Conservation (phyloP, 2,888 invertebrate genomes). For the Elgonia sp. region DNA sequence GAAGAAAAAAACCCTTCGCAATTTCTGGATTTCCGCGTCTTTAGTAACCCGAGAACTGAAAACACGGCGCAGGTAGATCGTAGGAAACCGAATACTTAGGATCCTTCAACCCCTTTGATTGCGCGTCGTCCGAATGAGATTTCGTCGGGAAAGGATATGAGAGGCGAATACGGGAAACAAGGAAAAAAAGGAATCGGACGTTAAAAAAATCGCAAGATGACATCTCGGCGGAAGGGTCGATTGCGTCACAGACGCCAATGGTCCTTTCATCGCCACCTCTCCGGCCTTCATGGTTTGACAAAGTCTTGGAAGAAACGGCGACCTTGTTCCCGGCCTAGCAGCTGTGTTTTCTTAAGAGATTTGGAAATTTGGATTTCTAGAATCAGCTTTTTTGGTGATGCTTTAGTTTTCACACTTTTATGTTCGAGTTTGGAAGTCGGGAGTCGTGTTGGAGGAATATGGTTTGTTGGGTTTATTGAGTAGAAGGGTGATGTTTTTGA, state of each 20-base stretch:
- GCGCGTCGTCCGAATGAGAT: constrained; percentile 69
- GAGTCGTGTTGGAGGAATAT: constrained; percentile 42
- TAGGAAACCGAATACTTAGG: constrained; percentile 76
- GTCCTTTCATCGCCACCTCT: constrained; percentile 72
- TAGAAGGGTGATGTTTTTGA: constrained; percentile 27
- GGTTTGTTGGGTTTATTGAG: constrained; percentile 13
- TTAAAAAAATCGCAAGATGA: constrained; percentile 85
- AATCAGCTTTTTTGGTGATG: constrained; percentile 64
- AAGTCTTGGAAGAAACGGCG: constrained; percentile 64
- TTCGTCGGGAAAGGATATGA: constrained; percentile 52
- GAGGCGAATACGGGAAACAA: constrained; percentile 59
- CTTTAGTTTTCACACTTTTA: constrained; percentile 67
- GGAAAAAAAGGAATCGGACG: constrained; percentile 52
- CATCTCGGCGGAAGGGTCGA: constrained; percentile 82
- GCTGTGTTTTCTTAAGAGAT: constrained; percentile 86
- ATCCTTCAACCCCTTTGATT: constrained; percentile 79
- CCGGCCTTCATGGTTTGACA: constrained; percentile 50
- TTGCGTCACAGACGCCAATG: constrained; percentile 50
- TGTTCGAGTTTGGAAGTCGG: constrained; percentile 39
- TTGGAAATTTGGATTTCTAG: constrained; percentile 81
- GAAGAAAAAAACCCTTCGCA: constrained; percentile 81
- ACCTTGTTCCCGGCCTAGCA: constrained; percentile 79
- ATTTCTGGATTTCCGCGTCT: constrained; percentile 86
- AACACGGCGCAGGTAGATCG: constrained; percentile 83
- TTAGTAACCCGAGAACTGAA: constrained; percentile 86